phyloP scores from a whole-genome alignment of 2,113 vertebrate genomes.

The Okapia johnstoni region DNA sequence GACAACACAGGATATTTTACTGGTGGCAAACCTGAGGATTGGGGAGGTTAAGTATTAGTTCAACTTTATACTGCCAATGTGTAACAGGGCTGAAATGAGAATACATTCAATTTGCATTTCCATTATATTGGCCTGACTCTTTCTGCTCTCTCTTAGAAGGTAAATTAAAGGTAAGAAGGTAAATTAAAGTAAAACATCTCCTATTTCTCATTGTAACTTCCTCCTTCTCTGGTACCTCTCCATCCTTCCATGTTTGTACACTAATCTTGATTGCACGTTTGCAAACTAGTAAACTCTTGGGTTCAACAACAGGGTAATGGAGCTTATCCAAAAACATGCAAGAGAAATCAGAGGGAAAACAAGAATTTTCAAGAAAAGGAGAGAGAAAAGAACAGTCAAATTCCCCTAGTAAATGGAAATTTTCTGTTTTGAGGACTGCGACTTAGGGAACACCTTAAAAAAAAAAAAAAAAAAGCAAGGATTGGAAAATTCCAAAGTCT shows the following conservation, averaged over 20 bases:
- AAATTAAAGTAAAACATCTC: neutral
- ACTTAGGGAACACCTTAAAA: neutral
- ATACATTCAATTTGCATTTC: neutral
- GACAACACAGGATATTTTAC: neutral
- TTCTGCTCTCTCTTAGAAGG: neutral
- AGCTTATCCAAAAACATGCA: neutral
- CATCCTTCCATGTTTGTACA: neutral
- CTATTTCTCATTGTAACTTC: neutral
- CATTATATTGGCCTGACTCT: neutral
- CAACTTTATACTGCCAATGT: neutral
- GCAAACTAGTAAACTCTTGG: neutral
- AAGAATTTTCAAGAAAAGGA: neutral
- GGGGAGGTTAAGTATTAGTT: neutral
- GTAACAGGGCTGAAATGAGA: neutral
- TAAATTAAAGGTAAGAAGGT: neutral
- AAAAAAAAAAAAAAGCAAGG: neutral
- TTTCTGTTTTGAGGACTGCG: neutral
- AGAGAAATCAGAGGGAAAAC: neutral
- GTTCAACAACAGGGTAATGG: neutral
- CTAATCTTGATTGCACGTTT: neutral
- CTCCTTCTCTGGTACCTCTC: neutral
- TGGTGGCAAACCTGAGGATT: neutral
- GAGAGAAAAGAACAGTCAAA: neutral
- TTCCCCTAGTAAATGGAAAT: neutral
- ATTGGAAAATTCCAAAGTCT: neutral